Evolutionary conservation across 2,797 vertebrate species (phyloP).

Genomic region (Falco columbarius): DNA sequence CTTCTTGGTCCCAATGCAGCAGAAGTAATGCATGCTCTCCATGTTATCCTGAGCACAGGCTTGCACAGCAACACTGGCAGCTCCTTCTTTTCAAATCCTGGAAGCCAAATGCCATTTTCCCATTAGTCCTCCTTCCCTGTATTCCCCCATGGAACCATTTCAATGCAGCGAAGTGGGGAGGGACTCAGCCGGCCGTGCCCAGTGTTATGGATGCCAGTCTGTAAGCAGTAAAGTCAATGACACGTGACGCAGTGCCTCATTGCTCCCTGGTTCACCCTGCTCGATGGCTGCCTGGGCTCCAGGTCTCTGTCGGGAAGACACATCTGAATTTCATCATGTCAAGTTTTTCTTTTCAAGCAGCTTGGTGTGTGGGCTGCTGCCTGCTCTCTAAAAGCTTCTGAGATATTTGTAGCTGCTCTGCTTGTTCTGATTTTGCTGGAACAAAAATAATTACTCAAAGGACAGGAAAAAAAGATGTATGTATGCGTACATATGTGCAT

Average conservation of each 20-base stretch:
- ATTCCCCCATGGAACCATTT: neutral
- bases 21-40: neutral
- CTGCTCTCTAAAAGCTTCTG: conserved; percentile 68
- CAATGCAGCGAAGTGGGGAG: conserved; percentile 18
- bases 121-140: neutral
- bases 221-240: conserved; percentile 12
- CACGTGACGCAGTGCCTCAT: conserved; percentile 20
- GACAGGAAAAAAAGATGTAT: neutral
- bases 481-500: neutral
- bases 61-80: neutral
- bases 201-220: neutral
- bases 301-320: conserved; percentile 10
- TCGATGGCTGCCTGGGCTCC: neutral
- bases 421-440: conserved; percentile 50
- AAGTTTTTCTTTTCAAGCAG: conserved; percentile 36
- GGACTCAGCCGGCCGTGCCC: neutral
- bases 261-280: neutral
- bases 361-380: conserved; percentile 58
- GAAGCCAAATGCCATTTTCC: conserved; percentile 38
- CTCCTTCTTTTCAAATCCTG: neutral
- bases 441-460: conserved; percentile 57
- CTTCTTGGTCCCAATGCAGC: neutral
- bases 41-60: neutral
- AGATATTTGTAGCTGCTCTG: conserved; percentile 48
- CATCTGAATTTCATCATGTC: conserved; percentile 61